Percentiles rank a stretch among this genome's conserved stretches.
Conservation (phyloP, 2,888 invertebrate genomes). For the Aspidiotus rigidus region DNA sequence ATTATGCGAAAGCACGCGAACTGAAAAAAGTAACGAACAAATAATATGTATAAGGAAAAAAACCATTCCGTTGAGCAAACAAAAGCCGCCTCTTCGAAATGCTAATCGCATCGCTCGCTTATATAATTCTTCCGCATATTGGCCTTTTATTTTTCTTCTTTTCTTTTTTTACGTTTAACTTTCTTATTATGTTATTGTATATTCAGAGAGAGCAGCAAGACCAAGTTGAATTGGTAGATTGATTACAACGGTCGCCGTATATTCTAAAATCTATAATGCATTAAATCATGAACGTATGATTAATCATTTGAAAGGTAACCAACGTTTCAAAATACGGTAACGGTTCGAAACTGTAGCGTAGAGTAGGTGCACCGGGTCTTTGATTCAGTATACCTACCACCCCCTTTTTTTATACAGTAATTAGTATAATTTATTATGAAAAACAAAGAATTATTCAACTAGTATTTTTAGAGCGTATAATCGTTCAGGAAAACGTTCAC, state of each 20-base stretch:
- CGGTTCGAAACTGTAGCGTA: constrained; percentile 26
- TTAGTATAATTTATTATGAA: too few relatives aligned
- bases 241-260: constrained; percentile 32
- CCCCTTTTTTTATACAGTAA: too few relatives aligned
- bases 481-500: too few relatives aligned
- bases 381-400: too few relatives aligned
- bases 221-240: constrained; percentile 35
- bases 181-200: constrained; percentile 27
- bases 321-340: constrained; percentile 18
- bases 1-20: too few relatives aligned
- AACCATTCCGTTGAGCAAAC: background rate
- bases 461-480: too few relatives aligned
- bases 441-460: too few relatives aligned
- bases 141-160: constrained; percentile 5
- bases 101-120: background rate
- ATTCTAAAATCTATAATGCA: constrained; percentile 21
- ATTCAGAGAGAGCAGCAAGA: constrained; percentile 31
- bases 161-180: constrained; percentile 20
- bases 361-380: too few relatives aligned
- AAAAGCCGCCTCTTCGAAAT: background rate
- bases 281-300: constrained; percentile 25
- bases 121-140: background rate
- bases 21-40: too few relatives aligned
- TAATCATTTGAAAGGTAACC: constrained; percentile 20
- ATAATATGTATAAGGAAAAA: background rate